phyloP scores from a whole-genome alignment of 2,888 invertebrate species.

The Lissonota sp. region DNA sequence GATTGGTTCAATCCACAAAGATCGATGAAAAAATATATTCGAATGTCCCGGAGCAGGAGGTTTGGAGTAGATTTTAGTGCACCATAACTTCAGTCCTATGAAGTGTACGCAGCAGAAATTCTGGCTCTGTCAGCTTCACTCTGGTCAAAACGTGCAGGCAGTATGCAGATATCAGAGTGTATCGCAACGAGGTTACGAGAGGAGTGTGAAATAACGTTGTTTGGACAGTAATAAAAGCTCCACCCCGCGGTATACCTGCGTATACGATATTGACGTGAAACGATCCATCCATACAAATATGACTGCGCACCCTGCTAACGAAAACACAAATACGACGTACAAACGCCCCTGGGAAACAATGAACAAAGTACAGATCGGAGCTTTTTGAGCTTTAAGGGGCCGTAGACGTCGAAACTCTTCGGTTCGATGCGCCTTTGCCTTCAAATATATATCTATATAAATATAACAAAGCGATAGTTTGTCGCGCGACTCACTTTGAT shows the following conservation, averaged over 20 bases:
- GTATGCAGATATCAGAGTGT: slow-evolving; percentile 38
- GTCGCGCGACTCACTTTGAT: slow-evolving; percentile 4
- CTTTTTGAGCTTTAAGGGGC: neutral
- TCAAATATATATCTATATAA: too few species aligned
- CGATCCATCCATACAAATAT: neutral
- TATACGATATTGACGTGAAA: slow-evolving; percentile 3
- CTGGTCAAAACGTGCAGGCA: neutral
- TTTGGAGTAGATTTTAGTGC: too few species aligned
- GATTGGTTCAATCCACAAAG: too few species aligned
- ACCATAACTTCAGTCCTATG: too few species aligned
- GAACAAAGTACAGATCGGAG: neutral
- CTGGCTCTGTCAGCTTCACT: neutral
- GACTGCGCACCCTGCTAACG: neutral
- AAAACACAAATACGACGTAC: neutral
- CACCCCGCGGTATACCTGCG: neutral
- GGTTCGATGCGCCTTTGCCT: neutral
- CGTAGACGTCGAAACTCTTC: neutral
- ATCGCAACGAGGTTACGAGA: slow-evolving; percentile 28
- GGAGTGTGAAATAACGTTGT: slow-evolving; percentile 22
- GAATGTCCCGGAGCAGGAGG: too few species aligned
- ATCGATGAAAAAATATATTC: too few species aligned
- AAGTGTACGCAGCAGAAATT: slow-evolving; percentile 1
- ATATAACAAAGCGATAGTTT: neutral
- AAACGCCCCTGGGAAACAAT: neutral
- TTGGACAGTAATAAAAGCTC: slow-evolving; percentile 9